Evolutionary conservation across 2,113 vertebrate species (phyloP).

Genomic region (Nycticorax nycticorax): DNA sequence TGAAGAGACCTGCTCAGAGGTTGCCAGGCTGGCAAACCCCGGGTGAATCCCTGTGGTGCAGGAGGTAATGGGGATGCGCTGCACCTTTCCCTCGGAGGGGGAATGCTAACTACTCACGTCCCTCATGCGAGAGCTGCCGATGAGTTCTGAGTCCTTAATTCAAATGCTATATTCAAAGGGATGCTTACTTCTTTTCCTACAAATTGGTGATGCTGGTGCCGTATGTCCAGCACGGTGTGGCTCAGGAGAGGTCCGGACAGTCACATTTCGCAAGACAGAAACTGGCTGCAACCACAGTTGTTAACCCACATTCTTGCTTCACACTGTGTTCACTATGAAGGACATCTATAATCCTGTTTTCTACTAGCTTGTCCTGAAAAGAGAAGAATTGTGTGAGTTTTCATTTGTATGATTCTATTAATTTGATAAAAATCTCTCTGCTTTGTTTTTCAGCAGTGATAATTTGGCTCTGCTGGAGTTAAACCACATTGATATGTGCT

Average conservation of each 20-base stretch:
- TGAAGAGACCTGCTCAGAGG: neutral
- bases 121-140: rapidly evolving
- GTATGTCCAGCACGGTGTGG: rapidly evolving
- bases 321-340: neutral
- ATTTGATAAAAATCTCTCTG: neutral
- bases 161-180: neutral
- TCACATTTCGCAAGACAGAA: neutral
- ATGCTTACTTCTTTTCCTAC: neutral
- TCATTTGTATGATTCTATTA: neutral
- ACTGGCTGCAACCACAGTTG: neutral
- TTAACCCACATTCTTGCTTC: neutral
- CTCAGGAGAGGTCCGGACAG: neutral
- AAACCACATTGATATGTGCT: neutral
- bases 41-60: neutral
- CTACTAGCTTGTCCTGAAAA: neutral
- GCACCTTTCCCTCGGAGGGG: neutral
- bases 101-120: neutral
- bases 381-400: neutral
- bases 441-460: neutral
- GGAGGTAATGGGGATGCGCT: neutral
- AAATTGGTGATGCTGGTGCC: neutral
- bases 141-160: neutral
- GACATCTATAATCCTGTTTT: neutral
- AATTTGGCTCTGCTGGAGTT: neutral
- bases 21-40: neutral